phyloP scores from a whole-genome alignment of 2,797 vertebrate species.

The Cuniculus paca region DNA sequence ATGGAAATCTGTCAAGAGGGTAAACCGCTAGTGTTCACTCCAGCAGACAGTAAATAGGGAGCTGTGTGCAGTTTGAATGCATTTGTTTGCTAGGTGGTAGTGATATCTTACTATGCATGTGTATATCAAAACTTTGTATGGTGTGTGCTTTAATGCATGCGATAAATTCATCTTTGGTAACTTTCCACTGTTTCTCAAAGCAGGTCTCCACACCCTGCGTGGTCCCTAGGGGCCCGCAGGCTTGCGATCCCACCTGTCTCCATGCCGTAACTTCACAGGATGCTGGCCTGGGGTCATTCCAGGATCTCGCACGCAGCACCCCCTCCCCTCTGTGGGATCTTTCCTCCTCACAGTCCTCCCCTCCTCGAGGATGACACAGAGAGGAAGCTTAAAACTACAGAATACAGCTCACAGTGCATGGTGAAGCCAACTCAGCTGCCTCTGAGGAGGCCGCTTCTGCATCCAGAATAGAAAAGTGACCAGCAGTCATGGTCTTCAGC shows the following conservation, averaged over 20 bases:
- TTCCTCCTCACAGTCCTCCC: neutral
- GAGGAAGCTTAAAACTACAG: neutral
- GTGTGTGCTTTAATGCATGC: neutral
- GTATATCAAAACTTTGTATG: no score
- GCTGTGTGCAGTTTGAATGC: neutral
- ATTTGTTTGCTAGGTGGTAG: neutral
- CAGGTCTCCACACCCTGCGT: rapidly evolving
- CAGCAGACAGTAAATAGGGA: neutral
- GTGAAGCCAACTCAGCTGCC: neutral
- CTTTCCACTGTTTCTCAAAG: neutral
- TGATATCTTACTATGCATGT: neutral
- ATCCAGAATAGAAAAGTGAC: neutral
- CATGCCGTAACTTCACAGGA: no score
- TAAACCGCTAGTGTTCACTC: neutral
- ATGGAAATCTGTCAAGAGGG: neutral
- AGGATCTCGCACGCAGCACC: neutral
- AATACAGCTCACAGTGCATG: neutral
- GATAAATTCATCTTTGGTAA: no score
- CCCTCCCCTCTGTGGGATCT: neutral
- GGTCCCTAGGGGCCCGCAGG: no score
- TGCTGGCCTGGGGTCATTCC: neutral
- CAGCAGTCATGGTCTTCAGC: neutral
- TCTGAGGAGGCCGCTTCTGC: neutral
- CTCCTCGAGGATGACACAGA: neutral
- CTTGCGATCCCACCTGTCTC: neutral